Evolutionary conservation across 2,888 invertebrate genomes (phyloP).

Genomic region (Scaptodrosophila latifasciaeformis): DNA sequence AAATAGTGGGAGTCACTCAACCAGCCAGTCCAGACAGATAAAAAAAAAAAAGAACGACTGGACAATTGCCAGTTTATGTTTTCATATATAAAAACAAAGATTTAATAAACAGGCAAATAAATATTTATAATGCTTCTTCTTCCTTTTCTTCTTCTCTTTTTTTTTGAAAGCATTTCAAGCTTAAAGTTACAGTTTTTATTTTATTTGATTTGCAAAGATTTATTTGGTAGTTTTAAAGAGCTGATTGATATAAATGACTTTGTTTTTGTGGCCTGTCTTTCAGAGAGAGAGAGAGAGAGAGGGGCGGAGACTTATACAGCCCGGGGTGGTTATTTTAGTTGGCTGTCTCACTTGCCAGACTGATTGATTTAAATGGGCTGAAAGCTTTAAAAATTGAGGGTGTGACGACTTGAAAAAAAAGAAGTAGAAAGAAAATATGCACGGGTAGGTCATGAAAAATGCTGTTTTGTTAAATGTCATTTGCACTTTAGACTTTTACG

Average conservation of each 20-base stretch:
- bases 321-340: constrained; percentile 15
- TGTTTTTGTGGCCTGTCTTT: constrained; percentile 26
- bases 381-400: constrained; percentile 30
- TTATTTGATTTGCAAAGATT: background rate
- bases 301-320: background rate
- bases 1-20: too few species aligned
- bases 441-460: constrained; percentile 28
- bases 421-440: background rate
- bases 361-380: constrained; percentile 36
- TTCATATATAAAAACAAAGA: constrained; percentile 42
- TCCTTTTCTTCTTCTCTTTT: constrained; percentile 3
- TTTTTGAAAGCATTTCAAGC: background rate
- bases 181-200: constrained; percentile 9
- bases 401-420: background rate
- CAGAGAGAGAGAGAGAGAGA: background rate
- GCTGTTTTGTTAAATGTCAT: constrained; percentile 2
- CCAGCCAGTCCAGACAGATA: constrained; percentile 10
- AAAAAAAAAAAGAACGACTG: constrained; percentile 15
- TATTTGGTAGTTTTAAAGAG: constrained; percentile 32
- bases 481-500: constrained; percentile 1
- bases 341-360: constrained; percentile 34
- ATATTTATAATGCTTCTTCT: constrained; percentile 65
- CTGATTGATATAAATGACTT: constrained; percentile 60
- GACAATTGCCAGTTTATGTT: constrained; percentile 12
- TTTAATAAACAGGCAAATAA: constrained; percentile 64